Evolutionary conservation across 2,113 vertebrate genomes (phyloP), one percentile per base, ranked within the genome.

Genomic region (Sitta europaea): DNA sequence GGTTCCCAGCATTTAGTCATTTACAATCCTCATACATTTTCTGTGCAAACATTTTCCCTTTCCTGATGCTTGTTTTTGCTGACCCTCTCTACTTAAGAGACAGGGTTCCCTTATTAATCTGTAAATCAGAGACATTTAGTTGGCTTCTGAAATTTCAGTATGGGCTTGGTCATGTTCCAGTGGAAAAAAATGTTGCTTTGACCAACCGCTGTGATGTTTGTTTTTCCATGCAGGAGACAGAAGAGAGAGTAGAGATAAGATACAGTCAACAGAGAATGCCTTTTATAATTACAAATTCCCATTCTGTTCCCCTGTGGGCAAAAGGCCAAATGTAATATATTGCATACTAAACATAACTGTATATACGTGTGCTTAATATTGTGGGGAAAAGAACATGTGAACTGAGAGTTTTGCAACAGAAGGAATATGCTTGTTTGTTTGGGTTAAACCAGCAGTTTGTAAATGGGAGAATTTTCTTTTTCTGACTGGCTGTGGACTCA

Each of bases 171-270:
- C 38, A 66, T 84, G 74, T 95, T 96, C 87, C 88, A 96, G 57
- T 75, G 81, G 92, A 96, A 97, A 96, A 96, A 91, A 95, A 92
- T 70, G 80, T 94, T 93, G 91, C 50, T 79, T 94, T 96, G 97
- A 96, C 97, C 96, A 92, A 96, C 97, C 78, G 83, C 96, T 97
- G 95, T 94, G 96, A 95, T 92, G 73, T 97, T 91, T 97, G 96
- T 94, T 97, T 97, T 97, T 95, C 90, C 83, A 96, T 86, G 95
- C 72, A 97, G 85, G 92, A 94, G 93, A 92, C 94, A 94, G 95
- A 88, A 91, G 81, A 97, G 87, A 75, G 62, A 88, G 79, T 57
- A 91, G 86, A 90, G 97, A 96, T 93, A 96, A 71, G 80, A 90
- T 79, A 82, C 66, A 81, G 92, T 77, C 88, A 83, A 92, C 68